A percentile compares a stretch with the other conserved stretches of the same genome.
phyloP scores from a whole-genome alignment of 2,888 invertebrate species.

The Chalcis sispes region DNA sequence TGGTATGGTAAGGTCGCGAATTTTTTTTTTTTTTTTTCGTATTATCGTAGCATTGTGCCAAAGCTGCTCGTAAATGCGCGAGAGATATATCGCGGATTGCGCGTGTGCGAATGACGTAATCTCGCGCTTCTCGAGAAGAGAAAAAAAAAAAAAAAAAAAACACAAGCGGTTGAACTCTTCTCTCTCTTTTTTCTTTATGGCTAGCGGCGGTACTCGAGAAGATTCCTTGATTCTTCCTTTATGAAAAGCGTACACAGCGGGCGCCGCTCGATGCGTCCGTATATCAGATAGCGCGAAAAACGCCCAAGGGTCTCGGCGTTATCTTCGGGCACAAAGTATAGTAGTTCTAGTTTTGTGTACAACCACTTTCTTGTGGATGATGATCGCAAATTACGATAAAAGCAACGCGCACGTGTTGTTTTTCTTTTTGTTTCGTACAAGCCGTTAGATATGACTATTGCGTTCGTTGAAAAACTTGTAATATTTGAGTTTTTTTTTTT shows the following conservation, averaged over 20 bases:
- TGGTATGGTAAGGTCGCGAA: slow-evolving; percentile 6
- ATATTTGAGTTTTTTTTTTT: slow-evolving; percentile 1
- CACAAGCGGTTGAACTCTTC: background rate
- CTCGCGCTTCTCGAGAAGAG: background rate
- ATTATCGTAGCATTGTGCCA: background rate
- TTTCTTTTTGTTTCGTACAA: background rate
- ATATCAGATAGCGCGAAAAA: slow-evolving; percentile 43
- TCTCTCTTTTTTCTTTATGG: slow-evolving; percentile 5
- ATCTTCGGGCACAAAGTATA: slow-evolving; percentile 9
- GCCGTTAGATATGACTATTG: background rate
- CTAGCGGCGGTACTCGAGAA: slow-evolving; percentile 10
- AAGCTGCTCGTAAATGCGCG: slow-evolving; percentile 24
- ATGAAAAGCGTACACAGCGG: background rate
- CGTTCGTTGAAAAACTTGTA: slow-evolving; percentile 25
- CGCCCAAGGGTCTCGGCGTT: slow-evolving; percentile 16
- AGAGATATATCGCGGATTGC: slow-evolving; percentile 30
- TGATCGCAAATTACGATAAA: background rate
- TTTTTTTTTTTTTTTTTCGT: slow-evolving; percentile 1
- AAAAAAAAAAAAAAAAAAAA: background rate
- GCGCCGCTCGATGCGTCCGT: background rate
- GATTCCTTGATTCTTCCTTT: slow-evolving; percentile 32
- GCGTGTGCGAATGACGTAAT: slow-evolving; percentile 24
- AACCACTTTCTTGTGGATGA: slow-evolving; percentile 21
- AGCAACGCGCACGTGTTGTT: background rate
- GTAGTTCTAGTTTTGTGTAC: slow-evolving; percentile 8